Base-by-base conservation (phyloP, 2,888 invertebrate species). In the Sarcophaga variegata region DNA sequence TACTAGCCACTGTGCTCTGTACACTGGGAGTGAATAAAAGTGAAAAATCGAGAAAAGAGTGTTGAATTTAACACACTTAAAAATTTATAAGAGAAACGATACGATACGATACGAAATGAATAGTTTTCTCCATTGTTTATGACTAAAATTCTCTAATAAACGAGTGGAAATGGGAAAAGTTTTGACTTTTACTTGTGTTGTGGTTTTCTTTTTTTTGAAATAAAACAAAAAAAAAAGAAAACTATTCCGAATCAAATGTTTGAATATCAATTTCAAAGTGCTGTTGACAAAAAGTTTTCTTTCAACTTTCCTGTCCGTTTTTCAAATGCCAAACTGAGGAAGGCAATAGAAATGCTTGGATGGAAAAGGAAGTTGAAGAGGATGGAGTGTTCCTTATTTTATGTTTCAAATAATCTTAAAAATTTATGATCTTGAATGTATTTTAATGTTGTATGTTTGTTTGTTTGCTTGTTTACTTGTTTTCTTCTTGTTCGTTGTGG, bases 111-210 rank as follows among this genome's bases (percentile, higher is more conserved):
- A 37, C 6, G 37, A 37, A 37, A 37, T 37, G 37, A 37, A 37
- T 74, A 81, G 81, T 47, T 66, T 77, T 60, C 66, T 78, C 47
- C 54, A 81, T 76, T 85, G 69, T 78, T 81, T 78, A 66, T 66
- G 37, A n/a, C 64, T 78, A 22, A 63, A 81, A 49, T 75, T 70
- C 49, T 37, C 20, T 20, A 74, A 75, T 74, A 59, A 22, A 83
- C 37, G 37, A 5, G 74, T 63, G 27, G 59, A 62, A 49, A 70
- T 76, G 60, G 6, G 20, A 27, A 71, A 85, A 81, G 64, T 85
- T 80, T 37, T 5, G 8, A 59, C 66, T 59, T 22, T 17, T 37
- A 27, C 25, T 82, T 17, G 62, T 6, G 47, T 78, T 72, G 49
- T 45, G 3, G 37, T 37, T 37, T 37, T 37, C 1, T 37, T 37